These are phyloP conservation scores for Meganola albula DNA, from an alignment of 2,888 invertebrate genomes.

Conservation along the genomic window DNA sequence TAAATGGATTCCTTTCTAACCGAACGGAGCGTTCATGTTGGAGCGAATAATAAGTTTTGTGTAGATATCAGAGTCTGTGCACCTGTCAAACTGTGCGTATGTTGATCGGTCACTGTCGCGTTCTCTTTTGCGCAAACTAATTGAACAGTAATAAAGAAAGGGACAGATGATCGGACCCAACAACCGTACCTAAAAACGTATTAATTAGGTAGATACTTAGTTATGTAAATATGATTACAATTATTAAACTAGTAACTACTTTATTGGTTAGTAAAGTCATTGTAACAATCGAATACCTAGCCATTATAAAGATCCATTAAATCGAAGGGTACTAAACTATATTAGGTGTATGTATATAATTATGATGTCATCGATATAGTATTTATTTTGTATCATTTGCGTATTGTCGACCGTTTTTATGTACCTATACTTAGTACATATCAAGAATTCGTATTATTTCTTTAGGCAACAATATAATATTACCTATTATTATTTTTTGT, in stretches of 20 bases:
- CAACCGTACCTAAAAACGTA: constrained; percentile 35
- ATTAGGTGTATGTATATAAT: constrained; percentile 68
- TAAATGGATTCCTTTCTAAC: constrained; percentile 72
- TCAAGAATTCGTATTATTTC: constrained; percentile 67
- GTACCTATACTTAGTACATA: constrained; percentile 77
- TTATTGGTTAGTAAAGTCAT: constrained; percentile 62
- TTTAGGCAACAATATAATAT: constrained; percentile 45
- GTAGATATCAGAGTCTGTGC: constrained; percentile 40
- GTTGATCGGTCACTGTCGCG: constrained; percentile 23
- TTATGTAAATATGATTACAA: constrained; percentile 70
- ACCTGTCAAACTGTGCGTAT: constrained; percentile 32
- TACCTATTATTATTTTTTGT: constrained; percentile 34
- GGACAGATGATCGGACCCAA: constrained; percentile 22
- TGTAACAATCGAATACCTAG: constrained; percentile 67
- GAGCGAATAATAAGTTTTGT: constrained; percentile 45
- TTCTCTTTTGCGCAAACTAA: constrained; percentile 22
- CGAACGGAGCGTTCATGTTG: constrained; percentile 63
- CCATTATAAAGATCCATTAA: constrained; percentile 66
- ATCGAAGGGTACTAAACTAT: constrained; percentile 75
- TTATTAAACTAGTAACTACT: constrained; percentile 43
- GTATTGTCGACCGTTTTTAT: constrained; percentile 66
- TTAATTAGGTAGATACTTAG: constrained; percentile 59
- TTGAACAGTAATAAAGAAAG: constrained; percentile 14
- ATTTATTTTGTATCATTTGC: constrained; percentile 73
- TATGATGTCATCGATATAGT: constrained; percentile 63